Evolutionary conservation across 1,140 invertebrate genomes (phyloP).

Genomic region (Lordiphosa mommai): DNA sequence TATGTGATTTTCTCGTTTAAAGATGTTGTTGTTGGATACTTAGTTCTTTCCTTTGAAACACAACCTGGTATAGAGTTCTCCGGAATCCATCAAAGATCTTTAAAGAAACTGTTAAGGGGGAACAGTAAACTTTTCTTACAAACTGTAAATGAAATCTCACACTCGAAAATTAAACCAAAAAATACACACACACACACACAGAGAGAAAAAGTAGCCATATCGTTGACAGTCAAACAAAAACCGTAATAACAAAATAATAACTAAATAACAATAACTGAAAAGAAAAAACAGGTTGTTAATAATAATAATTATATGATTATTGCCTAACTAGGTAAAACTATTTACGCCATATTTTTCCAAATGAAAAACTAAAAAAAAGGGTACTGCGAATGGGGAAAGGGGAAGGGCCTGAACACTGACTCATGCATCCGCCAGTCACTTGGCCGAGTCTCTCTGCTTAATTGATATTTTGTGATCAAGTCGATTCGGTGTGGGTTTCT

Average conservation of each 20-base stretch:
- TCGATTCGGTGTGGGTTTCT: slow-evolving; percentile 12
- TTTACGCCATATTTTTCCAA: slow-evolving; percentile 42
- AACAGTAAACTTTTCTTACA: slow-evolving; percentile 1
- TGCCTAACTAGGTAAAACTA: slow-evolving; percentile 70
- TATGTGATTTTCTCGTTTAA: no score
- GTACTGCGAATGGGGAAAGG: no score
- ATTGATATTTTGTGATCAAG: slow-evolving; percentile 25
- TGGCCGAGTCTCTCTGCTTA: slow-evolving; percentile 6
- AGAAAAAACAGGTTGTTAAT: slow-evolving; percentile 68
- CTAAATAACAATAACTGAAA: slow-evolving; percentile 33
- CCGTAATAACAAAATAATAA: slow-evolving; percentile 12
- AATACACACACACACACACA: no score
- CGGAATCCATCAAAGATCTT: no score
- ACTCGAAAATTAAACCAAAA: no score
- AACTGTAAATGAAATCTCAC: slow-evolving; percentile 26
- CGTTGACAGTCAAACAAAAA: slow-evolving; percentile 10
- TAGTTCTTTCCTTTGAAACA: no score
- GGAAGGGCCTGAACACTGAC: no score
- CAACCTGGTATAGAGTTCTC: no score
- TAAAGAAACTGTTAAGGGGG: no score
- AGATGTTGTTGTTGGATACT: no score
- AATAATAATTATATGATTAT: slow-evolving; percentile 70
- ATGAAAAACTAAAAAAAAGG: background rate
- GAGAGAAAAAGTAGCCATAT: background rate
- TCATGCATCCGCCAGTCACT: background rate